Evolutionary conservation across 2,797 vertebrate species (phyloP).

Genomic region (Tenualosa ilisha): DNA sequence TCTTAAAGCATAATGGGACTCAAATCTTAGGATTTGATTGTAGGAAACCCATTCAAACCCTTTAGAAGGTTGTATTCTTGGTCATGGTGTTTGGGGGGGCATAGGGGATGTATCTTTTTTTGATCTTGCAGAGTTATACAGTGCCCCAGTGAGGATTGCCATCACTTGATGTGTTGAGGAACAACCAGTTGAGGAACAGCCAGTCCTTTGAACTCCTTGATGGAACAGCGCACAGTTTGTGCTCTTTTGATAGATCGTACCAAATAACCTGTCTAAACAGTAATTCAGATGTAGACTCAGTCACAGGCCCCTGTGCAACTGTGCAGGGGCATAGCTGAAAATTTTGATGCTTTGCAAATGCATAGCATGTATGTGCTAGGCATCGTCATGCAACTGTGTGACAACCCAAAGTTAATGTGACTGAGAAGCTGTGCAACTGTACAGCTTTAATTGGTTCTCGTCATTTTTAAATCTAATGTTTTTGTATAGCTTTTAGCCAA

Average conservation of each 20-base stretch:
- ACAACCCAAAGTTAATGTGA: conserved; percentile 48
- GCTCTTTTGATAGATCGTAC: conserved; percentile 39
- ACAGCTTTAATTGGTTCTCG: conserved; percentile 55
- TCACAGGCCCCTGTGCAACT: conserved; percentile 13
- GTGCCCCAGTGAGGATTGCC: conserved; percentile 66
- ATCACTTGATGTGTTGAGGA: conserved; percentile 60
- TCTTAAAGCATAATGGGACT: not conserved
- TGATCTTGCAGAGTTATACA: conserved; percentile 73
- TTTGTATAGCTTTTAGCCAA: not conserved
- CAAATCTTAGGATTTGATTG: not conserved
- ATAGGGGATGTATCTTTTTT: conserved; percentile 60
- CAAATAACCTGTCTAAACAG: conserved; percentile 5
- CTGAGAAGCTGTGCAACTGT: conserved; percentile 73
- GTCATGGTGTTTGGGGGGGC: not conserved
- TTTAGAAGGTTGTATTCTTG: not conserved
- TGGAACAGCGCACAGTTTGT: conserved; percentile 59
- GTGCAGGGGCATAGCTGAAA: not conserved
- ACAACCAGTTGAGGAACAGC: conserved; percentile 52
- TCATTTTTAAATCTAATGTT: not conserved
- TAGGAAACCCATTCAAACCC: not conserved
- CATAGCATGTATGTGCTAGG: conserved; percentile 34
- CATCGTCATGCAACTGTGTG: conserved; percentile 66
- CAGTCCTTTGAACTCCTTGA: conserved; percentile 60
- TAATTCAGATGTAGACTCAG: not conserved
- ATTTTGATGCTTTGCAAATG: not conserved